Evolutionary conservation across 2,797 vertebrate species (phyloP).

Genomic region (Distichodus sexfasciatus): DNA sequence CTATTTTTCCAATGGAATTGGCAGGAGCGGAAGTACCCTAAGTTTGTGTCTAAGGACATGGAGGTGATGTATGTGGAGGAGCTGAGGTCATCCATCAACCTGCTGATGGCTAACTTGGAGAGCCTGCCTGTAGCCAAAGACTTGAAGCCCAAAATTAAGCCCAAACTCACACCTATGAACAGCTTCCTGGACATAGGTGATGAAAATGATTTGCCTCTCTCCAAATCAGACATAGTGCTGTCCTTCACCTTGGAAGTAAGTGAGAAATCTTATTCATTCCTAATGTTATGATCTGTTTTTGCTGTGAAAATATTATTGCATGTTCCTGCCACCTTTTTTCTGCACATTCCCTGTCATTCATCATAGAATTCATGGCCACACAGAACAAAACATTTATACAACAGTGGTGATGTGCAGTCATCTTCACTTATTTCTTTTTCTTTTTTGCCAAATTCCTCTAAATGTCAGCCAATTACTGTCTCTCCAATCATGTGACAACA

Average conservation of each 20-base stretch:
- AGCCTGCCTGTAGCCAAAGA: slow-evolving; percentile 96
- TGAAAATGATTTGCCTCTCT: slow-evolving; percentile 86
- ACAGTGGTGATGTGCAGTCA: no score
- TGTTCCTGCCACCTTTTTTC: no score
- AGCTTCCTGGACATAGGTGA: slow-evolving; percentile 95
- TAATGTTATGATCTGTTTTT: not conserved
- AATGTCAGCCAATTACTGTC: no score
- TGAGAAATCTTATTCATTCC: not conserved
- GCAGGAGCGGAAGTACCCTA: slow-evolving; percentile 86
- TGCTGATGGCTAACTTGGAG: slow-evolving; percentile 96
- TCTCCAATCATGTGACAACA: not conserved
- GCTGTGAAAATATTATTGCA: no score
- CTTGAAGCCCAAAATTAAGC: slow-evolving; percentile 86
- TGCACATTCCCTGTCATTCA: no score
- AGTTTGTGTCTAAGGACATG: slow-evolving; percentile 87
- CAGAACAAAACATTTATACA: no score
- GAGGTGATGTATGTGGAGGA: slow-evolving; percentile 90
- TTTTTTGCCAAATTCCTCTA: not conserved
- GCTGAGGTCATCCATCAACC: slow-evolving; percentile 87
- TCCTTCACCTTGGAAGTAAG: slow-evolving; percentile 93
- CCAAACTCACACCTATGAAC: slow-evolving; percentile 88
- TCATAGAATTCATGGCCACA: no score
- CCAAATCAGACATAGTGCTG: slow-evolving; percentile 91
- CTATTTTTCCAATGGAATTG: slow-evolving; percentile 9
- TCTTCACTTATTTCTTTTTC: not conserved